Evolutionary conservation across 35 echinoderm and acorn worm species (phyloP).

Genomic region (Ophiothrix spiculata): DNA sequence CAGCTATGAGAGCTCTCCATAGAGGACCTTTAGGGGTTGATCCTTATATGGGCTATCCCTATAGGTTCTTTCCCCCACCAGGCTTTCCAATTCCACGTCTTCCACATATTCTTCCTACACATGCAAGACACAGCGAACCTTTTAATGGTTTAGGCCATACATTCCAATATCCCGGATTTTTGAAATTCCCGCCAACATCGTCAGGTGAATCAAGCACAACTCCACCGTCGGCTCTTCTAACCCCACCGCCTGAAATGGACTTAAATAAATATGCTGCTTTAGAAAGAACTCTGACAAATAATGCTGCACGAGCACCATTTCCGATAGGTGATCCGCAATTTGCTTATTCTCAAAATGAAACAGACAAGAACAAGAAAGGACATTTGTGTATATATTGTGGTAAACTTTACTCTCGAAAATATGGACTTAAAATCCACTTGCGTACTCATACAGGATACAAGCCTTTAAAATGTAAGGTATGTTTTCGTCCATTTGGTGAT

Average conservation of each 20-base stretch:
- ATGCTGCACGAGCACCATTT: conserved; percentile 25
- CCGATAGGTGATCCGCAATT: conserved; percentile 47
- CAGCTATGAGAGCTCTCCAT: conserved; percentile 36
- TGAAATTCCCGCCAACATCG: neutral
- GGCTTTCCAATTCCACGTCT: neutral
- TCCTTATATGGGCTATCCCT: conserved; percentile 51
- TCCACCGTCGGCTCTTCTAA: conserved; percentile 11
- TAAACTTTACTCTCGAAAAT: conserved; percentile 94
- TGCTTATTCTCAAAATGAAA: conserved; percentile 32
- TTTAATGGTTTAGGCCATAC: conserved; percentile 27
- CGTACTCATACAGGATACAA: too few species aligned
- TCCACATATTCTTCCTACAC: conserved; percentile 4
- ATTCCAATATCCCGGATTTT: conserved; percentile 44
- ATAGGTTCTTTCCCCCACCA: conserved; percentile 37
- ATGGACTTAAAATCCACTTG: too few species aligned
- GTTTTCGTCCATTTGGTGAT: too few species aligned
- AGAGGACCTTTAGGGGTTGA: conserved; percentile 13
- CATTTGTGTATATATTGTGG: conserved; percentile 99
- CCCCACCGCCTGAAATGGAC: conserved; percentile 42
- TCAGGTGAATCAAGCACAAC: too few species aligned
- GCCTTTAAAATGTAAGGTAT: too few species aligned
- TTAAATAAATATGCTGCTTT: conserved; percentile 69
- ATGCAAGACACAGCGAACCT: conserved; percentile 2
- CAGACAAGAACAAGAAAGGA: conserved; percentile 75
- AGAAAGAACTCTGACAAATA: conserved; percentile 26